Evolutionary conservation across 2,113 vertebrate species (phyloP), one percentile per base, ranked within the genome.

Genomic region (Trachemys scripta): DNA sequence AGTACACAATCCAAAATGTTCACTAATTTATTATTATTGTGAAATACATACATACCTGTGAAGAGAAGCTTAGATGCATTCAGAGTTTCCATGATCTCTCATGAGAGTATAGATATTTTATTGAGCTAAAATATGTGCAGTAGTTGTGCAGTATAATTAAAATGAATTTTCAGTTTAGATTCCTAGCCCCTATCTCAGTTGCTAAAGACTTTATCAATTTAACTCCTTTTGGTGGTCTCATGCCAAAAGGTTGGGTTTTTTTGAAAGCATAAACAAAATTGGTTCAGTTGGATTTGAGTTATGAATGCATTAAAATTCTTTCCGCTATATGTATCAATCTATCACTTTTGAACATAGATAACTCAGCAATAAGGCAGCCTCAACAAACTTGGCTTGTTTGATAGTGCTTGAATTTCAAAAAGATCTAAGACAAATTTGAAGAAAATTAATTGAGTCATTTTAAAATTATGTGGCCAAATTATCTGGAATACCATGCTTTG

Each of bases 331-430:
- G 45, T 78, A 82, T 86, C 72, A 92, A 11, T 19, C 9, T 78
- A 25, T 54, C 20, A 4, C 49, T 91, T 89, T 75, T 84, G 78
- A 79, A 35, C 49, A 88, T 82, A 38, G 31, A 88, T 50, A 80
- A 45, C 78, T 94, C 13, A 94, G 25, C n/a, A 89, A 50, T 59
- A 89, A 17, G 47, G 50, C 8, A 83, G 13, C 89, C 91, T 85
- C 94, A 96, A n/a, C 45, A 27, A 87, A 95, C 16, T 51, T 90
- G 87, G 10, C 10, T 87, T 94, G 69, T 79, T 90, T 95, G 87
- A 85, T 54, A 82, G 47, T 82, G 38, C 16, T 54, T 91, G 53
- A 54, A 22, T 54, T 54, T 54, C 20, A 54, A 54, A 54, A 57
- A 57, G 56, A 10, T 27, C 25, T 57, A 57, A 57, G 56, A 81